Base-by-base conservation (phyloP, 2,113 vertebrate genomes). In the Dicaeum eximium region DNA sequence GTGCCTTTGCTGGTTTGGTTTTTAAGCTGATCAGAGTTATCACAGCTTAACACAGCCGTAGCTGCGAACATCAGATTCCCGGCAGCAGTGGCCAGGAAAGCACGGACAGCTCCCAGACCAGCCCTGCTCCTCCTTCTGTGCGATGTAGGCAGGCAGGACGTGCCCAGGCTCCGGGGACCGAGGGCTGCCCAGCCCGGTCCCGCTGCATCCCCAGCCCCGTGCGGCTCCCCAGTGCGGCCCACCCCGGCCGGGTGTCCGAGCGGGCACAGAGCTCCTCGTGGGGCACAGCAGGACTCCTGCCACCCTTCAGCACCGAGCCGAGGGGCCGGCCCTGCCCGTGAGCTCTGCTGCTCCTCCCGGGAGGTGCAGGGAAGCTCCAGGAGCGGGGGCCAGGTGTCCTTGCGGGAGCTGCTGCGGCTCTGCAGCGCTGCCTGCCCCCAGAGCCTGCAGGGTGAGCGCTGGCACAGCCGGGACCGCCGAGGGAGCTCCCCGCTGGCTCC, bases 141-240 rank as follows among this genome's bases (percentile, higher is more conserved):
- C 0, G 0, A 6, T 1, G n/a, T 1, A 27, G 57, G 53, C 53
- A 1, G 35, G 30, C 64, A 25, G 53, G 37, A 11, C 4, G 15
- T 5, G 67, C 21, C 9, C 17, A 0, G 54, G 45, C 72, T 40
- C 57, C 7, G n/a, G 44, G 15, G 10, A 33, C 5, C 9, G 0
- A 16, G 40, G 25, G 61, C 42, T 20, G 38, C 30, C 58, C 40
- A 0, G 65, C 40, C 35, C 2, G 31, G 5, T 13, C 21, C 45
- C 70, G 14, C 45, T 1, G 19, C 40, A 7, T 0, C 25, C 8
- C 56, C 3, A 0, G 60, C 11, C 0, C 20, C 1, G 3, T 0
- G 7, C 2, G 23, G 56, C 56, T 58, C 56, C 31, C 74, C n/a
- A n/a, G n/a, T n/a, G 11, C 27, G 7, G 61, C 4, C 30, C 73